phyloP scores from a whole-genome alignment of 1,140 invertebrate species.

The Ceratina japonica region DNA sequence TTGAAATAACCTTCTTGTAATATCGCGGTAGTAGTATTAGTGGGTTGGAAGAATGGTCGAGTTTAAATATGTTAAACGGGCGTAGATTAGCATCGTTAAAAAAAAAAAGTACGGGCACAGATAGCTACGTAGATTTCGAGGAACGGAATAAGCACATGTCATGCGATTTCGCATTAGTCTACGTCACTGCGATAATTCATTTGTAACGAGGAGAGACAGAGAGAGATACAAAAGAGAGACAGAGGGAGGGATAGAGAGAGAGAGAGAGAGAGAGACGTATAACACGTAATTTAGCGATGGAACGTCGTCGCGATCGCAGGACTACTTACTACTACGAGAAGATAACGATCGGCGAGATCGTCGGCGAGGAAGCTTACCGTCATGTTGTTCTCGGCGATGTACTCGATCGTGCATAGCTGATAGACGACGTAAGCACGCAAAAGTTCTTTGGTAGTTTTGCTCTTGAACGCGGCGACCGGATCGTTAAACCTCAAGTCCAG shows the following conservation, averaged over 20 bases:
- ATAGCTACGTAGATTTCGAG: background rate
- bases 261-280: too few relatives aligned
- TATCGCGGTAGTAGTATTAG: too few relatives aligned
- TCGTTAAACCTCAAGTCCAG: conserved; percentile 94
- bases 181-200: conserved; percentile 2
- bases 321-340: too few relatives aligned
- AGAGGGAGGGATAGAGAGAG: too few relatives aligned
- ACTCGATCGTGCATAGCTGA: conserved; percentile 93
- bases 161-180: background rate
- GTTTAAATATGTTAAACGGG: background rate
- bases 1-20: too few relatives aligned
- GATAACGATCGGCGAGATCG: conserved; percentile 51
- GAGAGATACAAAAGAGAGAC: too few relatives aligned
- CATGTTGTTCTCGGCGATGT: conserved; percentile 96
- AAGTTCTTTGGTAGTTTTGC: conserved; percentile 97
- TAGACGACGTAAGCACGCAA: conserved; percentile 96
- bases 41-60: too few relatives aligned
- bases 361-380: conserved; percentile 83
- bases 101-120: too few relatives aligned
- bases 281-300: too few relatives aligned
- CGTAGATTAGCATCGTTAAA: background rate
- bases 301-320: background rate
- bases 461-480: conserved; percentile 91
- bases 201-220: background rate
- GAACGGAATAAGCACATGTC: background rate